These are phyloP conservation scores for Achroia grisella DNA, from an alignment of 1,140 invertebrate species.

Conservation along the genomic window DNA sequence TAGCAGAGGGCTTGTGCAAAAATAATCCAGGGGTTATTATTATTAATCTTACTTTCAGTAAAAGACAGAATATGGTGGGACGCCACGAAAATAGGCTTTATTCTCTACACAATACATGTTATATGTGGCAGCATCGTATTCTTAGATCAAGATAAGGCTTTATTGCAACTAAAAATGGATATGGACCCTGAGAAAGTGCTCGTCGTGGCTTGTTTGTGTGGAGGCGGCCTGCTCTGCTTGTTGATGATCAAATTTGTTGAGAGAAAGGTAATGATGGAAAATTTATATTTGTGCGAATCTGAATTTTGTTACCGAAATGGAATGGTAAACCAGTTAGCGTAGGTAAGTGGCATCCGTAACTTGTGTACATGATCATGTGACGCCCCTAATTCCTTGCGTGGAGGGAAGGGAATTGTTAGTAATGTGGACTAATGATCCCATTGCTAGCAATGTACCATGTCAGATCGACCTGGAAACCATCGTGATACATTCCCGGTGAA, in stretches of 20 bases:
- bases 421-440: no score
- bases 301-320: no score
- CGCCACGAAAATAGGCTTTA: slow-evolving; percentile 39
- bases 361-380: no score
- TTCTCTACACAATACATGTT: slow-evolving; percentile 33
- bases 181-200: slow-evolving; percentile 33
- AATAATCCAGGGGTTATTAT: neutral
- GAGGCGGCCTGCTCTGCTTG: slow-evolving; percentile 22
- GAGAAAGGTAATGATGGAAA: slow-evolving; percentile 33
- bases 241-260: slow-evolving; percentile 29
- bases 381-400: no score
- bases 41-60: slow-evolving; percentile 31
- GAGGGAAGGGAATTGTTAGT: no score
- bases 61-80: slow-evolving; percentile 48
- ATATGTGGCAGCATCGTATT: slow-evolving; percentile 48
- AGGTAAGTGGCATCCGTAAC: no score
- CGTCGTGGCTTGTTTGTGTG: slow-evolving; percentile 26
- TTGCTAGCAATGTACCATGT: no score
- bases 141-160: slow-evolving; percentile 44
- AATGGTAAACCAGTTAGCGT: no score
- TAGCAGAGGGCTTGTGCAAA: no score
- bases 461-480: no score
- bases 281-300: no score
- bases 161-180: slow-evolving; percentile 31
- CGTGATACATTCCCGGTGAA: no score